phyloP scores from a whole-genome alignment of 2,113 vertebrate genomes.

The Carassius auratus region DNA sequence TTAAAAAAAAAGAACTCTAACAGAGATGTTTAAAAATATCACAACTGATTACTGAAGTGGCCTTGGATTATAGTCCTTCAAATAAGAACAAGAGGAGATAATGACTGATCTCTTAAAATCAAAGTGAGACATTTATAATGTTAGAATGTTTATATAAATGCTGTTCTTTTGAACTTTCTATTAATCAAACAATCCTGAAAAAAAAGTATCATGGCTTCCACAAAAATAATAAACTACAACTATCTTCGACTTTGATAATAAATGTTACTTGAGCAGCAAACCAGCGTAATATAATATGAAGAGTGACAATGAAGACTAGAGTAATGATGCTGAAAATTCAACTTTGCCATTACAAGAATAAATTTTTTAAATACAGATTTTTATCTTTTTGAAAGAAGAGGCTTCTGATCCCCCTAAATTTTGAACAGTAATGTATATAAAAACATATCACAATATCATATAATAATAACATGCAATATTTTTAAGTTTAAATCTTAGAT shows the following conservation, averaged over 20 bases:
- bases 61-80: neutral
- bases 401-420: neutral
- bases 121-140: neutral
- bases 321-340: neutral
- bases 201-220: neutral
- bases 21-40: neutral
- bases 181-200: neutral
- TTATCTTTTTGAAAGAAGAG: neutral
- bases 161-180: neutral
- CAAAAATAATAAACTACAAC: neutral
- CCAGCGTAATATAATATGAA: neutral
- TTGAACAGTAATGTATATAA: neutral
- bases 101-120: neutral
- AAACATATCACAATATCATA: neutral
- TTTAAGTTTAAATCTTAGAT: neutral
- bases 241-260: neutral
- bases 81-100: neutral
- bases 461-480: neutral
- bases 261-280: neutral
- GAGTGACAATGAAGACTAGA: no score
- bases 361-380: neutral
- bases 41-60: neutral
- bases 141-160: neutral
- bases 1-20: constrained; percentile 48
- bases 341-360: neutral